Base-by-base conservation (phyloP, 2,888 invertebrate genomes). In the Xestia c-nigrum region DNA sequence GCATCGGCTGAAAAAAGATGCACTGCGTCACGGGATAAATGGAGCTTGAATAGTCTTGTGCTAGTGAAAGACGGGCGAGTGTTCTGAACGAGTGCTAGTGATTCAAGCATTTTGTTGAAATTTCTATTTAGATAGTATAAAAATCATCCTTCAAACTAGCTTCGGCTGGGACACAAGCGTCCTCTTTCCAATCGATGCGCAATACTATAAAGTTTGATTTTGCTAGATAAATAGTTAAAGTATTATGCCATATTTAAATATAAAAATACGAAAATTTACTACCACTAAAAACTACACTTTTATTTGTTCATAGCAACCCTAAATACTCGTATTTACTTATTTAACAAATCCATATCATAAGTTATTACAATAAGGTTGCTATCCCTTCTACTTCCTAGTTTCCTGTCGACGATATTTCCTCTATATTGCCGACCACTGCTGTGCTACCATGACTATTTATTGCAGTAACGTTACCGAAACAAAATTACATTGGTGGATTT, bases 391-490 rank as follows among this genome's bases (percentile, higher is more conserved):
- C 57, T 72, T 86, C 69, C 76, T 63, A 24, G 63, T 68, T 57
- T 65, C 47, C 63, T 24, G 55, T 63, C 72, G 31, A 59, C 72
- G 14, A 81, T 85, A 79, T 79, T 76, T 74, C 72, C 68, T 50
- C 55, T 63, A 63, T 79, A 85, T 82, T 79, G 73, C 67, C 61
- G 77, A 65, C 75, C 73, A 75, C 83, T 75, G 84, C 84, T 86
- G 87, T 63, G 78, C 73, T 64, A 57, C 74, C 31, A 70, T 72
- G 24, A 73, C 38, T 78, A 80, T 87, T 85, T 85, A 87, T 83
- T 70, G 84, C 84, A 81, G 52, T 76, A 69, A 72, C 67, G 66
- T 72, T 65, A 72, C 55, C 47, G 31, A 76, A 75, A 69, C 67
- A 64, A 76, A 74, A 80, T 81, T 73, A 80, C 65, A 61, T n/a